Conservation (phyloP, 1,140 invertebrate species). For the Megalopta genalis region DNA sequence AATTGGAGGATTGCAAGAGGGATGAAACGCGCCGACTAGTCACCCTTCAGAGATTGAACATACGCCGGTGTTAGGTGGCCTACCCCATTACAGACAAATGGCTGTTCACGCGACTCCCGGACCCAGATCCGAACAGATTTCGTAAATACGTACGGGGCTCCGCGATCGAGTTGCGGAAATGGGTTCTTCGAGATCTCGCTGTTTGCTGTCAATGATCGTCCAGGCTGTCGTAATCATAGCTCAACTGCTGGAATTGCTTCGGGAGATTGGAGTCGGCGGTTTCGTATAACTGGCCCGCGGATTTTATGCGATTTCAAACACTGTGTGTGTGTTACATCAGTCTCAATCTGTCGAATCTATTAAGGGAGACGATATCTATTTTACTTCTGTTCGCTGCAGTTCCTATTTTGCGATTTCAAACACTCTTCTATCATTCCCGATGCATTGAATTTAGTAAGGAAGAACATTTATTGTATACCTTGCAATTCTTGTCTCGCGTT, state of each 20-base stretch:
- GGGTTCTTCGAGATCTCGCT: not conserved
- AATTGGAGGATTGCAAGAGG: conserved; percentile 37
- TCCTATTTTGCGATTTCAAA: too few species aligned
- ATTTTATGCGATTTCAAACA: too few species aligned
- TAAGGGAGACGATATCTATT: too few species aligned
- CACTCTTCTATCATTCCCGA: too few species aligned
- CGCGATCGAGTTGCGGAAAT: conserved; percentile 12
- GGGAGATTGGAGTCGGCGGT: too few species aligned
- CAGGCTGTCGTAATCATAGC: too few species aligned
- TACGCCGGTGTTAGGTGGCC: conserved; percentile 6
- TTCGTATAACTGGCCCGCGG: too few species aligned
- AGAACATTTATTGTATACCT: too few species aligned
- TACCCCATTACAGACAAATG: conserved; percentile 29
- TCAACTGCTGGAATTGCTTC: too few species aligned
- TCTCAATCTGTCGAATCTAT: not conserved
- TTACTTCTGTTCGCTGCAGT: too few species aligned
- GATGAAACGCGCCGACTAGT: conserved; percentile 35
- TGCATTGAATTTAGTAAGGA: too few species aligned
- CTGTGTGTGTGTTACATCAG: not conserved
- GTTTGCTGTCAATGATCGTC: not conserved
- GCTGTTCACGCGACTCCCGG: not conserved
- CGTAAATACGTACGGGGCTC: not conserved
- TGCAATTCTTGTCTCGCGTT: too few species aligned
- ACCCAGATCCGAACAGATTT: conserved; percentile 7
- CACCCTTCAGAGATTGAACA: conserved; percentile 41